These are phyloP conservation scores for Argya squamiceps DNA, from an alignment of 2,797 vertebrate species.

Conservation along the genomic window DNA sequence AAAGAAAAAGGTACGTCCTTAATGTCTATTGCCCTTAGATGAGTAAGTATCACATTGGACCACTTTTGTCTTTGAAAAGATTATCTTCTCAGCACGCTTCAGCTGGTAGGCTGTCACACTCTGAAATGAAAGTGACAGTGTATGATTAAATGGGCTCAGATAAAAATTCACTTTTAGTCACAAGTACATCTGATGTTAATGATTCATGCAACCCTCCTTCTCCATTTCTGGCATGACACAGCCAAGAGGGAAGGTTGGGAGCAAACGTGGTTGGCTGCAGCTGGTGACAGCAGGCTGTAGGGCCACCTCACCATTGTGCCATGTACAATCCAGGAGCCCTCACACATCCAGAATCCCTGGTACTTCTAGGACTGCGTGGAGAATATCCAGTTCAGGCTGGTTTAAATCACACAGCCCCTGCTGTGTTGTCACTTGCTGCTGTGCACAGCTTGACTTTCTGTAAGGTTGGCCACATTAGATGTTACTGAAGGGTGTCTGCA, in stretches of 20 bases:
- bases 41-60: background rate
- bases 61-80: background rate
- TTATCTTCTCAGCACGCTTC: background rate
- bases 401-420: background rate
- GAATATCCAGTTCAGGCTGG: rapidly evolving
- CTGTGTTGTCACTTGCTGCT: background rate
- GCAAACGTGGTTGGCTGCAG: rapidly evolving
- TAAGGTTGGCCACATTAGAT: rapidly evolving
- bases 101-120: background rate
- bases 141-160: background rate
- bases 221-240: background rate
- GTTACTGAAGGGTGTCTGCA: background rate
- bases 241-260: background rate
- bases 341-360: background rate
- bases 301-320: rapidly evolving
- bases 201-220: background rate
- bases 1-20: background rate
- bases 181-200: background rate
- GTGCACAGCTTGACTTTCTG: background rate
- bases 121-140: background rate
- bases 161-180: background rate
- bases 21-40: background rate
- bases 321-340: background rate
- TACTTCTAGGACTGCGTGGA: rapidly evolving
- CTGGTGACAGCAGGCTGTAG: background rate